Conservation (phyloP, 92 coral and sea anemone species). For the Zoanthus solanderi region DNA sequence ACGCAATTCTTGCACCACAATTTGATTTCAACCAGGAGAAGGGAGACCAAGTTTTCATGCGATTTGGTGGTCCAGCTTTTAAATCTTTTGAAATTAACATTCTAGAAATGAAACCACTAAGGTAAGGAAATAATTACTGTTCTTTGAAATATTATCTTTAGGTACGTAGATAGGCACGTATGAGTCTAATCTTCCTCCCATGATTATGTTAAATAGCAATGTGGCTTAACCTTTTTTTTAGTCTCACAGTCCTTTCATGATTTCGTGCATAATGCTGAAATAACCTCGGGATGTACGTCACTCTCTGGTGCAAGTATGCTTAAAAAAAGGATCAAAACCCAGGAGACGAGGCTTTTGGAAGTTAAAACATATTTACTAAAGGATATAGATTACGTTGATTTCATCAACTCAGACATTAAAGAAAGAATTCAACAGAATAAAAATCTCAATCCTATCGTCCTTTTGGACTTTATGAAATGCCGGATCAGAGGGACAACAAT, state of each 20-base stretch:
- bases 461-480: not conserved
- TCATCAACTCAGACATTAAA: not conserved
- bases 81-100: too few species aligned
- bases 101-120: too few species aligned
- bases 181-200: too few species aligned
- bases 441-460: not conserved
- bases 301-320: not conserved
- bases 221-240: not conserved
- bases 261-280: conserved; percentile 5
- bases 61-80: too few species aligned
- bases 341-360: conserved; percentile 11
- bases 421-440: not conserved
- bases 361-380: not conserved
- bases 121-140: too few species aligned
- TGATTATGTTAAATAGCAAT: not conserved
- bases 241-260: not conserved
- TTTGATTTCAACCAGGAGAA: too few species aligned
- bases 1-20: too few species aligned
- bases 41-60: too few species aligned
- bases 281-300: not conserved
- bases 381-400: not conserved
- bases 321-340: conserved; percentile 9
- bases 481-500: not conserved
- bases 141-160: too few species aligned
- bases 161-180: too few species aligned